Evolutionary conservation across 2,797 vertebrate genomes (phyloP).

Genomic region (Phalanger gymnotis): DNA sequence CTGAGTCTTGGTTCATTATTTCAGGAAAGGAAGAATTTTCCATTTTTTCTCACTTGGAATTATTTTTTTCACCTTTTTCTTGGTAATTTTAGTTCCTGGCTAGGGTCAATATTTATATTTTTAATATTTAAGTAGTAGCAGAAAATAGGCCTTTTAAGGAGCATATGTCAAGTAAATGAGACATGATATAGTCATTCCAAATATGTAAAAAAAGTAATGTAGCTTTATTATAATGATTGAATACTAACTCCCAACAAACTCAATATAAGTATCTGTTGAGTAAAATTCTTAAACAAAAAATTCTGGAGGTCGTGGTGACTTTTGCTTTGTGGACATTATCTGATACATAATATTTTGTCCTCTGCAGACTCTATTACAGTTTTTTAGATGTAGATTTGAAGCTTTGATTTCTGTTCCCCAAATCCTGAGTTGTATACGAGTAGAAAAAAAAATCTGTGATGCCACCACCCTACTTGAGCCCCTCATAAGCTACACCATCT

Average conservation of each 20-base stretch:
- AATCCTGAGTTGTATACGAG: background rate
- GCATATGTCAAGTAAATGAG: background rate
- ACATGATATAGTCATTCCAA: background rate
- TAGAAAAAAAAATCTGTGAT: background rate
- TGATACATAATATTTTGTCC: background rate
- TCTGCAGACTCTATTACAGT: background rate
- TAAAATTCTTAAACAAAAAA: background rate
- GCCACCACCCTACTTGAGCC: background rate
- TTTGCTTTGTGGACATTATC: background rate
- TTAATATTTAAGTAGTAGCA: background rate
- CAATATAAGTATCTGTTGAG: background rate
- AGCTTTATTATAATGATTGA: background rate
- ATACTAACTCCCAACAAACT: constrained; percentile 1
- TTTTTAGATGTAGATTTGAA: too few relatives aligned
- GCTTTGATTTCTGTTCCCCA: background rate
- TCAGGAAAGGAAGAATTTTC: constrained; percentile 9
- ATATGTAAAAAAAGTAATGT: background rate
- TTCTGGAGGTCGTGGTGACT: background rate
- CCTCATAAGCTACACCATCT: background rate
- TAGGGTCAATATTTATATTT: background rate
- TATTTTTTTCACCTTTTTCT: background rate
- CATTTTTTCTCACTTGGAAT: background rate
- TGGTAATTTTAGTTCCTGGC: constrained; percentile 12
- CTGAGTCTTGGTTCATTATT: background rate
- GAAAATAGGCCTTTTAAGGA: background rate